These are phyloP conservation scores for Meloidogyne floridensis DNA, from an alignment of 1,140 invertebrate genomes.

Conservation along the genomic window DNA sequence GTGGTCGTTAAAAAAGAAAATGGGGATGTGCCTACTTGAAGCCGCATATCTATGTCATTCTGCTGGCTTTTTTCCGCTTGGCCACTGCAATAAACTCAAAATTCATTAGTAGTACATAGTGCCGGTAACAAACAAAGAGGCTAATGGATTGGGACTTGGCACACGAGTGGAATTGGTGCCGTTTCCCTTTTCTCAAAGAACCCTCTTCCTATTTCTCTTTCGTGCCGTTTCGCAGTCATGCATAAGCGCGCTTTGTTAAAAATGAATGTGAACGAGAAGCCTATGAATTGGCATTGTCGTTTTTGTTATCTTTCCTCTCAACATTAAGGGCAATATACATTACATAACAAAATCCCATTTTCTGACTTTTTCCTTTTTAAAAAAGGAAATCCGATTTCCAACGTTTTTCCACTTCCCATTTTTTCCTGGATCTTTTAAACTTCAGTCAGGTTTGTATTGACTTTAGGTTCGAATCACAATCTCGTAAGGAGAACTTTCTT, in stretches of 20 bases:
- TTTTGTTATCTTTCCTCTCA: background rate
- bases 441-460: too few relatives aligned
- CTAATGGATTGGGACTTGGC: slow-evolving; percentile 1
- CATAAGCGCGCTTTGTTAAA: background rate
- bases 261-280: background rate
- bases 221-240: background rate
- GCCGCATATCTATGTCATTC: background rate
- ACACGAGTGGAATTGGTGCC: background rate
- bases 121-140: background rate
- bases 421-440: too few relatives aligned
- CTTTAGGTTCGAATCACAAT: too few relatives aligned
- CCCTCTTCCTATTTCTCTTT: background rate
- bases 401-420: too few relatives aligned
- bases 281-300: background rate
- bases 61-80: background rate
- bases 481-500: too few relatives aligned
- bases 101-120: background rate
- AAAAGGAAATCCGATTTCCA: too few relatives aligned
- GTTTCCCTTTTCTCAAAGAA: background rate
- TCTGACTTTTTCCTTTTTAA: background rate
- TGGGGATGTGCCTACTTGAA: background rate
- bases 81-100: background rate
- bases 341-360: background rate
- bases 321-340: background rate
- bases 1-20: background rate